These are phyloP conservation scores for Pituophis catenifer DNA, from an alignment of 2,113 vertebrate species.

Conservation along the genomic window DNA sequence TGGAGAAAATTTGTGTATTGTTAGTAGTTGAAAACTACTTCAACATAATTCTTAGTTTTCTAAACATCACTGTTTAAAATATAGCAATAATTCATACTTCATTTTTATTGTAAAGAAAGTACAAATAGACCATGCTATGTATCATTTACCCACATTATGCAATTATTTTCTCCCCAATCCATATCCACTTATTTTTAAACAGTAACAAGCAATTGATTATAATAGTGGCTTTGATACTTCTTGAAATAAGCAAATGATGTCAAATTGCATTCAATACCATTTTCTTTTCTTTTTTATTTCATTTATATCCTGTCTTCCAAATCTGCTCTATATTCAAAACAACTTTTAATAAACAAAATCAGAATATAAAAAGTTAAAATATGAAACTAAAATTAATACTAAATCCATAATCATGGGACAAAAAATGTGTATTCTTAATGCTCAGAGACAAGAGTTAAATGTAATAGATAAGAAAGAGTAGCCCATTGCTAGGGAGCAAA, in stretches of 20 bases:
- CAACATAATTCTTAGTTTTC: neutral
- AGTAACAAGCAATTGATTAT: neutral
- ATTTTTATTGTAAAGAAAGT: neutral
- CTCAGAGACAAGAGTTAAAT: neutral
- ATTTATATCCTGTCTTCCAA: neutral
- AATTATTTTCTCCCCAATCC: neutral
- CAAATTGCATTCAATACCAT: neutral
- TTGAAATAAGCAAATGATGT: neutral
- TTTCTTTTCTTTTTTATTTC: neutral
- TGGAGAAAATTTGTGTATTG: neutral
- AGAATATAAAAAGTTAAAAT: neutral
- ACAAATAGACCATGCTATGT: neutral
- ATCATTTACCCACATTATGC: neutral
- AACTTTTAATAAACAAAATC: neutral
- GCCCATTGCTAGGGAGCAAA: neutral
- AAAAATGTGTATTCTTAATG: neutral
- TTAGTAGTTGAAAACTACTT: neutral
- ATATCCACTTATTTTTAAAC: neutral
- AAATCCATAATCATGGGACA: neutral
- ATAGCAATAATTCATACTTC: neutral
- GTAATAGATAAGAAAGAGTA: neutral
- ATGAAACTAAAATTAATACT: neutral
- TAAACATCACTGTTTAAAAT: neutral
- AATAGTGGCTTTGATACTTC: neutral
- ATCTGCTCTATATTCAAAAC: neutral